These are phyloP conservation scores for Anneissia japonica DNA, from an alignment of 35 echinoderm and acorn worm genomes.

Conservation along the genomic window DNA sequence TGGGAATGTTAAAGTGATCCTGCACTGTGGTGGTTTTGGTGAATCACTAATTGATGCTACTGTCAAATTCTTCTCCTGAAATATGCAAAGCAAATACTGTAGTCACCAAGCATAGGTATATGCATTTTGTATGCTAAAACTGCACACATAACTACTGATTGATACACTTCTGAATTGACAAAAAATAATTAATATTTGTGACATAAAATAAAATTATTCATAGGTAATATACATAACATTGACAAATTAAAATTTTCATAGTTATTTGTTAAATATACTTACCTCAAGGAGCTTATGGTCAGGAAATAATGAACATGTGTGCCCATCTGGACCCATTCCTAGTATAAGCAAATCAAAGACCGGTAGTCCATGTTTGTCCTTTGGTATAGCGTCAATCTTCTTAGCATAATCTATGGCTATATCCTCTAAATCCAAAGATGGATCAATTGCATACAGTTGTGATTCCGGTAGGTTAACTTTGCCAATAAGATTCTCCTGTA, in stretches of 20 bases:
- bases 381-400: slow-evolving; percentile 54
- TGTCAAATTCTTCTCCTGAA: slow-evolving; percentile 61
- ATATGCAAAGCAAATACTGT: not conserved
- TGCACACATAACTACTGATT: too few relatives aligned
- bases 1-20: slow-evolving; percentile 87
- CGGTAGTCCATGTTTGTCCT: slow-evolving; percentile 40
- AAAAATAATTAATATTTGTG: too few relatives aligned
- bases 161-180: too few relatives aligned
- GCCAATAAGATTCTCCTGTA: slow-evolving; percentile 68
- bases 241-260: not conserved
- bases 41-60: slow-evolving; percentile 86
- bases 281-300: slow-evolving; percentile 85
- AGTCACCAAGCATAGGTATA: too few relatives aligned
- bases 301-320: slow-evolving; percentile 94
- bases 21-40: slow-evolving; percentile 87
- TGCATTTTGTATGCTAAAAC: too few relatives aligned
- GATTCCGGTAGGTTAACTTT: slow-evolving; percentile 65
- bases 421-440: slow-evolving; percentile 55
- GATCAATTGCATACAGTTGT: slow-evolving; percentile 75
- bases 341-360: slow-evolving; percentile 92
- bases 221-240: not conserved
- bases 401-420: slow-evolving; percentile 95
- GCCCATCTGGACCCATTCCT: slow-evolving; percentile 98
- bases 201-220: not conserved
- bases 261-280: not conserved